Base-by-base conservation (phyloP, 2,888 invertebrate species). In the Pristionchus japonicus region DNA sequence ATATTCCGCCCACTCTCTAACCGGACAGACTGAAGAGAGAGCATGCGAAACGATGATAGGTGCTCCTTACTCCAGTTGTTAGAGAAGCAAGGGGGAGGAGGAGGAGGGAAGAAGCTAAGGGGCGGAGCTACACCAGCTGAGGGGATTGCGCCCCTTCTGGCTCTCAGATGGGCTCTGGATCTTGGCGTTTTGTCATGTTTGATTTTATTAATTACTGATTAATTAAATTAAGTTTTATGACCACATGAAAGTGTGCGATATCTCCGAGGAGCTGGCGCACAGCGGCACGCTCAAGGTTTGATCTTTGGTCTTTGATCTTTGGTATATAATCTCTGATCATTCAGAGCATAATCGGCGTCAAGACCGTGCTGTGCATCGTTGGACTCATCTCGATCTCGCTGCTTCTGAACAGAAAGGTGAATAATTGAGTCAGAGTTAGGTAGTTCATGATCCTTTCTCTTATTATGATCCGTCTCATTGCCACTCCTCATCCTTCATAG, bases 231-330 rank as follows among this genome's bases (percentile, higher is more conserved):
- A 43, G 40, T 77, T 43, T 15, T 77, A 40, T 74, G 74, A 23
- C 15, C 27, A 17, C 27, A 85, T 85, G 85, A 40, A 20, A 3
- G 15, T 31, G 27, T 85, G 85, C 64, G 61, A 64, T 7, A 40
- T 85, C 23, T 61, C 85, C 7, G 64, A 61, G 85, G 85, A 85
- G 64, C 34, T 85, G n/a, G 85, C 85, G 64, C 43, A 85, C 43
- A 64, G 61, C 27, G 64, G 11, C 7, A n/a, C 31, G 61, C 43
- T 85, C 37, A 85, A 85, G 85, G 85, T 85, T 7, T 85, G 31
- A 52, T 49, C 31, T 57, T 49, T 82, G 82, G 34, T 34, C 52
- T 82, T 82, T 52, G 37, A 31, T 37, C 37, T 80, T n/a, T 47
- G 27, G 64, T 37, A 43, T 43, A 74, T 82, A 31, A 52, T n/a